phyloP scores from a whole-genome alignment of 53 echinoderm and acorn worm species.

The Hippasteria phrygiana region DNA sequence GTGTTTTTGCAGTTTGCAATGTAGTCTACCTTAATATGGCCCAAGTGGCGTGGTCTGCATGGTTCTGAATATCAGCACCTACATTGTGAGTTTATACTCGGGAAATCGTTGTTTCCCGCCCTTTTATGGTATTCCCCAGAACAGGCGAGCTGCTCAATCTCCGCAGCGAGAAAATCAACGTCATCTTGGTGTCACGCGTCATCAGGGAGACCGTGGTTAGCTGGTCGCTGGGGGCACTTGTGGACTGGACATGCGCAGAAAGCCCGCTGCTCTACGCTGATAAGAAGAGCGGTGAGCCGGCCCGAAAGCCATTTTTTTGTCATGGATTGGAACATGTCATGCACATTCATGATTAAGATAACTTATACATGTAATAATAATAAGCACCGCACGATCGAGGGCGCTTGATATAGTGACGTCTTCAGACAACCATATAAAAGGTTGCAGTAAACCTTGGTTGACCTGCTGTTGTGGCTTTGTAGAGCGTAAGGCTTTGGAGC shows the following conservation, averaged over 20 bases:
- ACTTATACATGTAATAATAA: too few species aligned
- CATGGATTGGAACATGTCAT: not conserved
- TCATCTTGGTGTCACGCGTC: not conserved
- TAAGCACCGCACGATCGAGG: too few species aligned
- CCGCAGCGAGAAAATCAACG: slow-evolving; percentile 46
- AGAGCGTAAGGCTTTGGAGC: too few species aligned
- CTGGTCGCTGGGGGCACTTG: not conserved
- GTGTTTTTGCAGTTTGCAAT: too few species aligned
- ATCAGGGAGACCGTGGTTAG: not conserved
- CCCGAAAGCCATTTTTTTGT: not conserved
- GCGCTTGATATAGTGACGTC: too few species aligned
- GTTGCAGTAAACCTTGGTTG: too few species aligned
- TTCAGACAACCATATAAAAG: too few species aligned
- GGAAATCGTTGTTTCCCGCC: not conserved
- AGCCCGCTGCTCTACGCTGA: slow-evolving; percentile 22
- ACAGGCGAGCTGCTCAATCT: slow-evolving; percentile 66
- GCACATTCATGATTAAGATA: not conserved
- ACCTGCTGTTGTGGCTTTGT: too few species aligned
- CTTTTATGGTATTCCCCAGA: slow-evolving; percentile 8
- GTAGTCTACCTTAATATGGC: too few species aligned
- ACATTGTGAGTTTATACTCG: too few species aligned
- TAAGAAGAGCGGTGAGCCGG: not conserved
- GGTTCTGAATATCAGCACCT: too few species aligned
- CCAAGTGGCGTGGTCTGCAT: too few species aligned
- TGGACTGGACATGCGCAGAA: slow-evolving; percentile 49